These are phyloP conservation scores for Falco biarmicus DNA, from an alignment of 2,797 vertebrate species.

Conservation along the genomic window DNA sequence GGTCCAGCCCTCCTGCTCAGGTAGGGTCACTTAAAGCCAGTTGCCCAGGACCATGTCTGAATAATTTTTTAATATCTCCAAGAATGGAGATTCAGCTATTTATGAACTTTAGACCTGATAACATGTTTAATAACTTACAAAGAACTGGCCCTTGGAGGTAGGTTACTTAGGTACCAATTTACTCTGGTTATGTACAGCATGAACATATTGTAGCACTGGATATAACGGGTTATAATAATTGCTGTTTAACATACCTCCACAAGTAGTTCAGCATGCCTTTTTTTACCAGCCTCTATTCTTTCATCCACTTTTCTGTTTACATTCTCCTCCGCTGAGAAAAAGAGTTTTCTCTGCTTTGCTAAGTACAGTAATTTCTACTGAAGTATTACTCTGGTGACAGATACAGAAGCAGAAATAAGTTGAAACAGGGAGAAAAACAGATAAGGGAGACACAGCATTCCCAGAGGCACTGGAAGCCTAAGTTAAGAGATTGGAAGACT, in stretches of 20 bases:
- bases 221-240: not conserved
- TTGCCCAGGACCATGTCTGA: not conserved
- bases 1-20: not conserved
- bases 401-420: not conserved
- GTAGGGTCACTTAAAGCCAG: not conserved
- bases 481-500: not conserved
- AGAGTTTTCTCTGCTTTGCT: not conserved
- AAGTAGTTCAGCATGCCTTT: not conserved
- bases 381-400: constrained; percentile 22
- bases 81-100: not conserved
- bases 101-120: not conserved
- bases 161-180: not conserved
- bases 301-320: not conserved
- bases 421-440: not conserved
- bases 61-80: not conserved
- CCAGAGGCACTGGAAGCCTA: not conserved
- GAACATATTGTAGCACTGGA: accelerated
- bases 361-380: constrained; percentile 54
- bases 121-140: not conserved
- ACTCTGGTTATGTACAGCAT: not conserved
- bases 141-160: not conserved
- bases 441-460: not conserved
- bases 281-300: not conserved
- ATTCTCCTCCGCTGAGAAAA: not conserved
- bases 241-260: constrained; percentile 50